Percentiles rank a stretch among this genome's conserved stretches.
Conservation (phyloP, 2,797 vertebrate genomes). For the Garrulus glandarius region DNA sequence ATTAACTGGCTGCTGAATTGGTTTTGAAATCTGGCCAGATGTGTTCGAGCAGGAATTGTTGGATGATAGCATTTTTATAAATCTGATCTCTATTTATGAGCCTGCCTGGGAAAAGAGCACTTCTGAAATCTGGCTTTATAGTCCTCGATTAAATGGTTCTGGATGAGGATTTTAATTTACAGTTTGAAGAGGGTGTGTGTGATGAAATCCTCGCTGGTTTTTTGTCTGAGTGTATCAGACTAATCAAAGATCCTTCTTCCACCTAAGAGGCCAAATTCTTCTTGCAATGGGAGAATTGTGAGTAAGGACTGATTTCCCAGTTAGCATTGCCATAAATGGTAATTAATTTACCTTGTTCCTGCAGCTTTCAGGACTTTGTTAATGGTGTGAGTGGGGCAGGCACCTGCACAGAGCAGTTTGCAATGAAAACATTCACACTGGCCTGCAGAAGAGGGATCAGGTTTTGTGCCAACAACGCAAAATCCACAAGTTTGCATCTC, state of each 20-base stretch:
- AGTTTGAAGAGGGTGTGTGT: background rate
- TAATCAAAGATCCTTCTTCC: background rate
- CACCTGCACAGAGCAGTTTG: background rate
- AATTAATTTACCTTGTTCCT: background rate
- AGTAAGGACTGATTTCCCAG: background rate
- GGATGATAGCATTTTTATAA: conserved; percentile 3
- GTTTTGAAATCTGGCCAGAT: conserved; percentile 41
- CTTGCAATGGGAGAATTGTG: background rate
- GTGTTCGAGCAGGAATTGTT: conserved; percentile 12
- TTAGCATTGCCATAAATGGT: background rate
- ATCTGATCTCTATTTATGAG: conserved; percentile 14
- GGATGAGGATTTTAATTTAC: background rate
- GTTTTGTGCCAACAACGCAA: background rate
- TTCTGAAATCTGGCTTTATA: conserved; percentile 37
- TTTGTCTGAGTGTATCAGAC: background rate
- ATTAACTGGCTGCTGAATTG: conserved; percentile 37
- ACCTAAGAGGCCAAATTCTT: background rate
- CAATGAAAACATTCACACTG: background rate
- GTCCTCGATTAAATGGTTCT: background rate
- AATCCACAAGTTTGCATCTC: background rate
- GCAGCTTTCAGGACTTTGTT: background rate
- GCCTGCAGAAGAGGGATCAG: background rate
- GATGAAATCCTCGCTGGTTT: background rate
- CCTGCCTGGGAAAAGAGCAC: background rate
- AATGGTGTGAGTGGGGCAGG: background rate